Conservation (phyloP, 2,797 vertebrate species). For the Gadopsis bispinosus region DNA sequence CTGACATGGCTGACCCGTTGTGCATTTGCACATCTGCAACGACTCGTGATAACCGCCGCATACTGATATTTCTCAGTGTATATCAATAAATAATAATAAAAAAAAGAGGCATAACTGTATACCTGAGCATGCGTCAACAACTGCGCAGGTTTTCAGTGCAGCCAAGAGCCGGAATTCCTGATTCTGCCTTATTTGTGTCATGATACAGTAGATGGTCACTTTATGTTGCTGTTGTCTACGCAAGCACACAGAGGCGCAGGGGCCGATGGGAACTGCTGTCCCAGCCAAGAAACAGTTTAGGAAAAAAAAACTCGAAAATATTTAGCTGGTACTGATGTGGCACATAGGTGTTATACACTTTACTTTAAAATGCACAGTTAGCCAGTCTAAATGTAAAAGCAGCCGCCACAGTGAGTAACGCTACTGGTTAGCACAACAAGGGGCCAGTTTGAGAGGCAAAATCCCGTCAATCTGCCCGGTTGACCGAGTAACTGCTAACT, state of each 20-base stretch:
- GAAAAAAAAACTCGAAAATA: not conserved
- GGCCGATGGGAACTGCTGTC: not conserved
- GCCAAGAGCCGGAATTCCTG: no score
- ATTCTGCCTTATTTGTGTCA: not conserved
- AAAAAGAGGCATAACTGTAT: no score
- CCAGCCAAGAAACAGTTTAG: not conserved
- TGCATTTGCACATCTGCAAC: not conserved
- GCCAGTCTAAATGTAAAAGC: not conserved
- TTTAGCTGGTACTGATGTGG: not conserved
- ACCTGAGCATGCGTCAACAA: not conserved
- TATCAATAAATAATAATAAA: no score
- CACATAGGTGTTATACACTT: not conserved
- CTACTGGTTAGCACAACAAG: slow-evolving; percentile 11
- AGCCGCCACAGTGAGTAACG: not conserved
- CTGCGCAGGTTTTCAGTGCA: no score
- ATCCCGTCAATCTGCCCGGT: not conserved
- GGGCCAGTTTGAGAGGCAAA: not conserved
- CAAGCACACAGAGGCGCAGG: not conserved
- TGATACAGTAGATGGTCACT: not conserved
- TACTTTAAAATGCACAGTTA: not conserved
- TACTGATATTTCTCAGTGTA: not conserved
- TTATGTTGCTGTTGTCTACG: not conserved
- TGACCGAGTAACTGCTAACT: not conserved
- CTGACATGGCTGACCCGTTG: not conserved
- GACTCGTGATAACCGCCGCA: not conserved